Conservation (phyloP, 2,113 vertebrate genomes). For the Cryptomyrus ogoouensis region DNA sequence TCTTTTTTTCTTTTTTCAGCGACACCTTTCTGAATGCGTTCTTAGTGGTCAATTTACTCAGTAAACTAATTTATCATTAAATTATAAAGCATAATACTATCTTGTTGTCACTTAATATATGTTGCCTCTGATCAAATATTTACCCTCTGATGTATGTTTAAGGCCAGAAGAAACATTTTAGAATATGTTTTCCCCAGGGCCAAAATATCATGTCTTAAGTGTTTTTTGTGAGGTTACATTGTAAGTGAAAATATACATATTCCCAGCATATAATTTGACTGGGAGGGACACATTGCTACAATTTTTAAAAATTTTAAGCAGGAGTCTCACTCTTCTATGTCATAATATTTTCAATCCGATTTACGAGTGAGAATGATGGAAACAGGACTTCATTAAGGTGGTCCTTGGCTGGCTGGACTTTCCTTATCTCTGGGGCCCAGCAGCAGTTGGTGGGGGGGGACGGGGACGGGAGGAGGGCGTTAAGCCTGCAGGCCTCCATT, state of each 20-base stretch:
- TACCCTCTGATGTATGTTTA: not conserved
- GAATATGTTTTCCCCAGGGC: not conserved
- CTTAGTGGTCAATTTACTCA: not conserved
- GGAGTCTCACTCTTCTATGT: not conserved
- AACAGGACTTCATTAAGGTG: slow-evolving; percentile 15
- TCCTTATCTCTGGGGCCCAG: slow-evolving; percentile 13
- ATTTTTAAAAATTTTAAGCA: not conserved
- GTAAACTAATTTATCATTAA: not conserved
- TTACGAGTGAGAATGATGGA: not conserved
- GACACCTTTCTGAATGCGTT: not conserved
- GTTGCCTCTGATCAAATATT: not conserved
- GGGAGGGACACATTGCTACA: not conserved
- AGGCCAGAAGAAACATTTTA: not conserved
- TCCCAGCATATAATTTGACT: not conserved
- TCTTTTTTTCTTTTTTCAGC: not conserved
- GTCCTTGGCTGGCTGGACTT: not conserved
- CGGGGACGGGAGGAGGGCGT: not conserved
- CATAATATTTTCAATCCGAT: not conserved
- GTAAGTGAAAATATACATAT: not conserved
- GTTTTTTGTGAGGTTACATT: not conserved
- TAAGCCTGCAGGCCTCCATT: slow-evolving; percentile 8
- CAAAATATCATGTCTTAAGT: not conserved
- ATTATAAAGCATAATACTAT: not conserved
- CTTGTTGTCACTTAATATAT: not conserved
- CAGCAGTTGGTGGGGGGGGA: not conserved